Evolutionary conservation across 1,140 invertebrate species (phyloP).

Genomic region (Panagrolaimus sp.): DNA sequence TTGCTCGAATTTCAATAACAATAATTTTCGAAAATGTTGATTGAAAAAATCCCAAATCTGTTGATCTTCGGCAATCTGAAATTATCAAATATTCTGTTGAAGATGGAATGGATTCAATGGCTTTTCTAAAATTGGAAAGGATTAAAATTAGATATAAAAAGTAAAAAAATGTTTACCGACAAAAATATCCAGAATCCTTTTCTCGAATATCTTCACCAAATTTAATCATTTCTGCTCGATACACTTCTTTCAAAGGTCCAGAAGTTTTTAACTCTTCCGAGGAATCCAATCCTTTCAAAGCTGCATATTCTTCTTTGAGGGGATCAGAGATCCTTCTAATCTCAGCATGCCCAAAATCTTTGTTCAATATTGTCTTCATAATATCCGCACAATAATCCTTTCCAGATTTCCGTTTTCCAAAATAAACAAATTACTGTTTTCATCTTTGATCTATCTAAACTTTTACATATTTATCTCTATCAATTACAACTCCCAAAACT

Average conservation of each 20-base stretch:
- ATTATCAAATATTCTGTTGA: constrained; percentile 73
- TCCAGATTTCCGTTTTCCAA: constrained; percentile 32
- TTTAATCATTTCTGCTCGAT: constrained; percentile 77
- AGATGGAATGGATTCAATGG: constrained; percentile 35
- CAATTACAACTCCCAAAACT: not conserved
- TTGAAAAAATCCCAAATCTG: constrained; percentile 77
- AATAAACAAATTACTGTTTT: not conserved
- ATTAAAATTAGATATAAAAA: not conserved
- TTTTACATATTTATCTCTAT: not conserved
- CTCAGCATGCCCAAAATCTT: constrained; percentile 39
- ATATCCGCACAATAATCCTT: constrained; percentile 28
- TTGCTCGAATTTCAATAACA: constrained; percentile 66
- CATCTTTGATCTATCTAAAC: not conserved
- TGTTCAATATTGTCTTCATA: constrained; percentile 13
- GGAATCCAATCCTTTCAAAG: constrained; percentile 68
- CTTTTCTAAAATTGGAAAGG: not conserved
- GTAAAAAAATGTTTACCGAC: constrained; percentile 69
- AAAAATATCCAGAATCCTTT: constrained; percentile 80
- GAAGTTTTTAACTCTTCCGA: constrained; percentile 72
- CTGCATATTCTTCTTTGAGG: constrained; percentile 63
- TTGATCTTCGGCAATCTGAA: constrained; percentile 78
- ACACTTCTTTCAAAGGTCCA: constrained; percentile 79
- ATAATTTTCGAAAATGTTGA: constrained; percentile 52
- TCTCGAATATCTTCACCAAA: constrained; percentile 79
- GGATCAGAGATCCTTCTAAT: constrained; percentile 62